Percentiles rank a stretch among this genome's conserved stretches.
Evolutionary conservation across 2,797 vertebrate species (phyloP).

Genomic region (Characodon lateralis): DNA sequence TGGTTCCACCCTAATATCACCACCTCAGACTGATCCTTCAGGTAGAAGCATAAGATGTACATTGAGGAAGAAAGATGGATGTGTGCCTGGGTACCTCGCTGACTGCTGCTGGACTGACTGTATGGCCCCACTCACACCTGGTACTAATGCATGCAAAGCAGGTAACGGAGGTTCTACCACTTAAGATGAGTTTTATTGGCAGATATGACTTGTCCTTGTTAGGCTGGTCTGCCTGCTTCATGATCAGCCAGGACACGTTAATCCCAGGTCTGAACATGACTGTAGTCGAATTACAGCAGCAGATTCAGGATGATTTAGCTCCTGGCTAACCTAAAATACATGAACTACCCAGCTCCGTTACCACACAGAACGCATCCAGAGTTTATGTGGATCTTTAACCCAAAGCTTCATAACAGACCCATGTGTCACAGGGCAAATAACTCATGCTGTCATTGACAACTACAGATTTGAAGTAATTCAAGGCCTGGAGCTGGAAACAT

Average conservation of each 20-base stretch:
- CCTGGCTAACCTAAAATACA: too few relatives aligned
- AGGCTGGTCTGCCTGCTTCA: not conserved
- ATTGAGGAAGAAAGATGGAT: not conserved
- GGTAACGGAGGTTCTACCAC: not conserved
- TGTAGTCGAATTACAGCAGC: not conserved
- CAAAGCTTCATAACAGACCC: too few relatives aligned
- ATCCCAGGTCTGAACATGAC: not conserved
- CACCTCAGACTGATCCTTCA: not conserved
- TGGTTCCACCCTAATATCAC: not conserved
- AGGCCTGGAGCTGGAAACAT: too few relatives aligned
- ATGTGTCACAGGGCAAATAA: not conserved
- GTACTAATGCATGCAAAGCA: not conserved
- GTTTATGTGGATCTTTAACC: too few relatives aligned
- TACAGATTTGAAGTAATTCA: too few relatives aligned
- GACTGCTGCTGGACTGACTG: not conserved
- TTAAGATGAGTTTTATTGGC: not conserved
- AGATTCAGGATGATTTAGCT: not conserved
- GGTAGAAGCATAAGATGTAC: not conserved
- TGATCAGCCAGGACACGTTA: too few relatives aligned
- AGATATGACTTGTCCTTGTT: too few relatives aligned
- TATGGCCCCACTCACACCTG: not conserved
- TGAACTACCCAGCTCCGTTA: too few relatives aligned
- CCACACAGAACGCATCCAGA: too few relatives aligned
- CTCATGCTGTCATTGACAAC: too few relatives aligned
- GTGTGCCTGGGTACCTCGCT: not conserved